phyloP scores from a whole-genome alignment of 2,113 vertebrate species.

The Platichthys stellatus region DNA sequence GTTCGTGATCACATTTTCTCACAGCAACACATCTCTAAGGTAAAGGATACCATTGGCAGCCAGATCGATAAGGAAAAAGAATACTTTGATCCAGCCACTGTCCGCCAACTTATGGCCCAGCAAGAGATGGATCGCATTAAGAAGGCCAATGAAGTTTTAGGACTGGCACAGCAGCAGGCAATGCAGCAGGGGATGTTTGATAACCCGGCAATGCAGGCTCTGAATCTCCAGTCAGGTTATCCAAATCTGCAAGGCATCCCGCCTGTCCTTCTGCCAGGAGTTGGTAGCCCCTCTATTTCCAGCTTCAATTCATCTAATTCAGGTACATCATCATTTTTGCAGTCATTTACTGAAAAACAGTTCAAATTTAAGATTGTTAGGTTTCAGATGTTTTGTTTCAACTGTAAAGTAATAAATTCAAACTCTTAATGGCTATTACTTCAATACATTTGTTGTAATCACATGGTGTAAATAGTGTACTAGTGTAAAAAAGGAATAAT shows the following conservation, averaged over 20 bases:
- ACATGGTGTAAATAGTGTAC: too few species aligned
- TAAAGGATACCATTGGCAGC: slow-evolving; percentile 98
- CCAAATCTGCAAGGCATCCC: slow-evolving; percentile 96
- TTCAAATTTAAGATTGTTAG: background rate
- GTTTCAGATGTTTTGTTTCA: background rate
- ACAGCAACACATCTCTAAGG: slow-evolving; percentile 98
- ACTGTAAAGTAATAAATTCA: background rate
- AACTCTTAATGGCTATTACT: too few species aligned
- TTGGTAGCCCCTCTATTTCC: slow-evolving; percentile 96
- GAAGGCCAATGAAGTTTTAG: slow-evolving; percentile 98
- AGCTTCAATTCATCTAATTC: slow-evolving; percentile 98
- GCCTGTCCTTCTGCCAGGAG: slow-evolving; percentile 95
- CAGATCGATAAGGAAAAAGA: slow-evolving; percentile 99
- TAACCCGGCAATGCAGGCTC: slow-evolving; percentile 92
- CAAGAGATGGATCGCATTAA: slow-evolving; percentile 99
- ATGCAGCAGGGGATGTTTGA: slow-evolving; percentile 95
- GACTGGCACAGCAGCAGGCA: slow-evolving; percentile 93
- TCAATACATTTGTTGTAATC: too few species aligned
- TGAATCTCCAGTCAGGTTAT: slow-evolving; percentile 95
- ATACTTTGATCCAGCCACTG: slow-evolving; percentile 98
- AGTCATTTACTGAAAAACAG: slow-evolving; percentile 6
- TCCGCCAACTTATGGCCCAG: slow-evolving; percentile 98
- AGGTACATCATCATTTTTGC: slow-evolving; percentile 85
- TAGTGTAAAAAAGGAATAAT: too few species aligned
- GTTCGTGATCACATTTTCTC: slow-evolving; percentile 99